phyloP scores from a whole-genome alignment of 2,797 vertebrate genomes.

The Eulemur mongoz region DNA sequence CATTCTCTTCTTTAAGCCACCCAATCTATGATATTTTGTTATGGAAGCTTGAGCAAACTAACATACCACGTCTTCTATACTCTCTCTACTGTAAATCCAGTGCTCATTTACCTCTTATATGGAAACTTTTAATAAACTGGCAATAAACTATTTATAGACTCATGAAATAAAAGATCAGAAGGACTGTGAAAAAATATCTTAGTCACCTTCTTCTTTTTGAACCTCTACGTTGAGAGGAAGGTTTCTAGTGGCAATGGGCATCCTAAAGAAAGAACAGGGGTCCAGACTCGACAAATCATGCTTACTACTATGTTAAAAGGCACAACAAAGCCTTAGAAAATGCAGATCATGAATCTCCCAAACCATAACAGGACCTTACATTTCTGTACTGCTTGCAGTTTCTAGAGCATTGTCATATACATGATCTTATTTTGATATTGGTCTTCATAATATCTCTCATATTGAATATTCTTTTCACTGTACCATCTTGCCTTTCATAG shows the following conservation, averaged over 20 bases:
- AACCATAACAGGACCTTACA: background rate
- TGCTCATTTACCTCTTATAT: background rate
- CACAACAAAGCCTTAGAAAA: background rate
- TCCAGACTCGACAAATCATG: background rate
- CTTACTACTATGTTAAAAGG: background rate
- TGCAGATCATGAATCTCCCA: background rate
- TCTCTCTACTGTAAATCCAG: background rate
- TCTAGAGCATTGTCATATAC: background rate
- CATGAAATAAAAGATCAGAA: background rate
- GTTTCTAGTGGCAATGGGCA: background rate
- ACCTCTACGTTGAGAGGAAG: background rate
- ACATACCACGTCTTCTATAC: background rate
- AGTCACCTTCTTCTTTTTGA: background rate
- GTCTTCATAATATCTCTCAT: background rate
- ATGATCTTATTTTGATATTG: background rate
- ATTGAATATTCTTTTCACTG: background rate
- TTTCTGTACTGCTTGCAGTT: background rate
- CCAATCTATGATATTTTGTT: background rate
- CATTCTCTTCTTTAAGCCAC: background rate
- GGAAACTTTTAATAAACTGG: background rate
- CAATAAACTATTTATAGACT: background rate
- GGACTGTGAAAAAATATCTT: background rate
- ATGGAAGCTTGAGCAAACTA: fast-evolving
- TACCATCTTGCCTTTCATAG: background rate
- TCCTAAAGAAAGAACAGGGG: background rate